Conservation (phyloP, 2,888 invertebrate species). For the Drosophila pseudotakahashii region DNA sequence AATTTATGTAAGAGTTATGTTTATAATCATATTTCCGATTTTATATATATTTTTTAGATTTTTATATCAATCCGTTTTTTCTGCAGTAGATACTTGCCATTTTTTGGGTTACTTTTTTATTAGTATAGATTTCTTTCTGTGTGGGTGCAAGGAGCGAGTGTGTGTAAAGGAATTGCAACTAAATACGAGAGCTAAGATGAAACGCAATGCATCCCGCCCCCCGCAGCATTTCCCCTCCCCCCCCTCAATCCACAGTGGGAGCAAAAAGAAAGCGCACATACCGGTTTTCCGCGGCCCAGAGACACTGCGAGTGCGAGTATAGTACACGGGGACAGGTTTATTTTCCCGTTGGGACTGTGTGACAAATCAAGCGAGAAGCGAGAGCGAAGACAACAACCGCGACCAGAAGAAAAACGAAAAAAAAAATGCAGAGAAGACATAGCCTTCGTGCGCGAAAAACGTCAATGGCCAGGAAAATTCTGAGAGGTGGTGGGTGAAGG, state of each 20-base stretch:
- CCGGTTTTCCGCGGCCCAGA: constrained; percentile 69
- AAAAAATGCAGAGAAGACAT: constrained; percentile 1
- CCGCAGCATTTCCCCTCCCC: not conserved
- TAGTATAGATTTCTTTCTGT: not conserved
- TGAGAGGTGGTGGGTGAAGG: not conserved
- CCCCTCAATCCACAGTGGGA: constrained; percentile 24
- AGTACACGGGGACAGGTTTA: constrained; percentile 66
- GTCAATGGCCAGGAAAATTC: constrained; percentile 68
- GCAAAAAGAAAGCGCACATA: constrained; percentile 74
- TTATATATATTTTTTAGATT: too few relatives aligned
- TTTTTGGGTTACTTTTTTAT: too few relatives aligned
- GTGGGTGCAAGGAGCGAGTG: constrained; percentile 6
- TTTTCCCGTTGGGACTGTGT: constrained; percentile 77
- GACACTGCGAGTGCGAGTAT: constrained; percentile 22
- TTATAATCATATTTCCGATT: too few relatives aligned
- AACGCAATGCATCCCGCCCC: constrained; percentile 49
- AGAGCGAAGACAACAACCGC: constrained; percentile 57
- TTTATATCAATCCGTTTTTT: too few relatives aligned
- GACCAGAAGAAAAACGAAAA: constrained; percentile 3
- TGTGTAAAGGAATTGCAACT: constrained; percentile 65
- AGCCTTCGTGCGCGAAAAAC: constrained; percentile 52
- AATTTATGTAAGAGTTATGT: too few relatives aligned
- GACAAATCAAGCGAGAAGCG: constrained; percentile 78
- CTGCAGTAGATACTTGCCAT: too few relatives aligned
- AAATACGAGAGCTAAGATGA: constrained; percentile 72